Percentiles rank a stretch among this genome's conserved stretches.
These are phyloP conservation scores for Magallana gigas DNA, from an alignment of 1,140 invertebrate species.

Conservation along the genomic window DNA sequence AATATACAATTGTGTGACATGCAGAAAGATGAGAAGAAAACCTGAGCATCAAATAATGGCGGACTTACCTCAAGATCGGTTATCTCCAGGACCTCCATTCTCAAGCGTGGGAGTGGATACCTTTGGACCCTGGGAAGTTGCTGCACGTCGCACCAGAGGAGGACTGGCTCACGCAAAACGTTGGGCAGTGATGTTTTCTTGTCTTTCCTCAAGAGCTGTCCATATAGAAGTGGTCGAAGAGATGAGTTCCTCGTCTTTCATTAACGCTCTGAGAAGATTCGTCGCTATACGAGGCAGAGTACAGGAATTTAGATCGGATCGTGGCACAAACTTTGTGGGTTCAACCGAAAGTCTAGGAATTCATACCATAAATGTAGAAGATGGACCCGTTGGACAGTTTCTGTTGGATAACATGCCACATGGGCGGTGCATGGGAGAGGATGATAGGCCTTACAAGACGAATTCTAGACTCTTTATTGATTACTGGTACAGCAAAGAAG, in stretches of 20 bases:
- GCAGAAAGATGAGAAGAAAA: conserved; percentile 4
- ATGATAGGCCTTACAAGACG: conserved; percentile 48
- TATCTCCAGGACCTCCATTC: too few relatives aligned
- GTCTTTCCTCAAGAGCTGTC: too few relatives aligned
- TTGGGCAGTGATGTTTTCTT: too few relatives aligned
- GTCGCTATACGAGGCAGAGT: neutral
- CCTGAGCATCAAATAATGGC: too few relatives aligned
- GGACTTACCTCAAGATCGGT: too few relatives aligned
- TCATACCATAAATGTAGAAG: neutral
- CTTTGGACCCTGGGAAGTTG: too few relatives aligned
- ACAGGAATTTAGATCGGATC: conserved; percentile 27
- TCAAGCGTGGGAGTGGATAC: too few relatives aligned
- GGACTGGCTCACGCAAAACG: too few relatives aligned
- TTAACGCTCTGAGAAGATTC: conserved; percentile 57
- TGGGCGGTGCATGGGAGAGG: conserved; percentile 55
- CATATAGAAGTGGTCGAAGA: too few relatives aligned
- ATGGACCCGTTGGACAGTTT: conserved; percentile 37
- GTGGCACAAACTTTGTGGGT: conserved; percentile 60
- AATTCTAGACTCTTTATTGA: conserved; percentile 45
- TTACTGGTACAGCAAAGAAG: neutral
- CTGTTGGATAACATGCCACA: conserved; percentile 15
- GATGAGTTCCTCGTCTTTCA: neutral
- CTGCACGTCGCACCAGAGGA: too few relatives aligned
- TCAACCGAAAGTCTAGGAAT: neutral
- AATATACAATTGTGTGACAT: neutral